These are phyloP conservation scores for Rhagoletis zephyria DNA, from an alignment of 1,140 invertebrate genomes.

Conservation along the genomic window DNA sequence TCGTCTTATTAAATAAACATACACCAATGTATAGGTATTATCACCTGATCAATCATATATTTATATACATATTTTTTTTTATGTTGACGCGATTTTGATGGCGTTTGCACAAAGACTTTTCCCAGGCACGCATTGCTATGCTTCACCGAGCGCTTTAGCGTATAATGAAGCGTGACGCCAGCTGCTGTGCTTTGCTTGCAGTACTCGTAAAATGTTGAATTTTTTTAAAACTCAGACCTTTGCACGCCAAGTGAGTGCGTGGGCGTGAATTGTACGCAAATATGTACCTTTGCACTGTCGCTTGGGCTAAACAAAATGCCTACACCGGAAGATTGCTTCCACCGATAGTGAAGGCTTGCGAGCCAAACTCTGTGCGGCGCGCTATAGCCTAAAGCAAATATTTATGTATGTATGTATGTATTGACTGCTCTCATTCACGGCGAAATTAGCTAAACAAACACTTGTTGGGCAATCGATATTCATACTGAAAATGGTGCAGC, in stretches of 20 bases:
- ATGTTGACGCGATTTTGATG: too few species aligned
- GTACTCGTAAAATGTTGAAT: too few species aligned
- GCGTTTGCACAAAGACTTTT: too few species aligned
- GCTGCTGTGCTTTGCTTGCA: too few species aligned
- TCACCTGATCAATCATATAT: too few species aligned
- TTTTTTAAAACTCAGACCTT: background rate
- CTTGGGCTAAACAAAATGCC: conserved; percentile 2
- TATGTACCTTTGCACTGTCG: background rate
- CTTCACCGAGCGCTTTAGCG: too few species aligned
- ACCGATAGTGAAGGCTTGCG: conserved; percentile 15
- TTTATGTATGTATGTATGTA: background rate
- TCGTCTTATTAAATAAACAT: too few species aligned
- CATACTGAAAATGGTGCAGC: conserved; percentile 23
- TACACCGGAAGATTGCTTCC: conserved; percentile 10
- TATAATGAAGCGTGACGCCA: too few species aligned
- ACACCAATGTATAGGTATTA: too few species aligned
- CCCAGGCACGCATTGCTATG: too few species aligned
- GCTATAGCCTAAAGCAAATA: background rate
- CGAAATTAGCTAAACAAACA: conserved; percentile 42
- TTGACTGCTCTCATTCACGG: background rate
- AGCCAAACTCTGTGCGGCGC: background rate
- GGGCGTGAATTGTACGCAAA: conserved; percentile 37
- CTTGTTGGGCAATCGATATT: conserved; percentile 23
- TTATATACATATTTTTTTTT: too few species aligned
- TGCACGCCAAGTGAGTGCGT: background rate